Evolutionary conservation across 2,113 vertebrate species (phyloP), one percentile per base, ranked within the genome.

Genomic region (Nesogale talazaci): DNA sequence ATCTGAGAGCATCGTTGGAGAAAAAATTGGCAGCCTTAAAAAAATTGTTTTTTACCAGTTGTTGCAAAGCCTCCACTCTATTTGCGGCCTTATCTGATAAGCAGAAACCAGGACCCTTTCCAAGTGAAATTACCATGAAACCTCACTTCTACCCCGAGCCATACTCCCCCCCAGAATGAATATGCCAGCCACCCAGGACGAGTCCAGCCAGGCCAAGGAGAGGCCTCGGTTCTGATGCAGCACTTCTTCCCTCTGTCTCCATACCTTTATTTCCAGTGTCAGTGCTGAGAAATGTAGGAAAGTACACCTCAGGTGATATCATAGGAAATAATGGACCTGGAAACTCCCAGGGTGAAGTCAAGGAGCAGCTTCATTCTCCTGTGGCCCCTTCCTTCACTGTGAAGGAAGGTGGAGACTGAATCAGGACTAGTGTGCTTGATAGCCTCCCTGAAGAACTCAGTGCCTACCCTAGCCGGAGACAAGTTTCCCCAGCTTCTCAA

Each of bases 31-130:
- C 70, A 61, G 72, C 6, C 38, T 63, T 46, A 46, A 46, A 46
- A 46, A 46, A 11, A 52, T 52, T 52, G 10, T 52, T 52, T 52
- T 52, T 52, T 15, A 20, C 19, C 7, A 22, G 52, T 78, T 57
- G 46, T 77, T 86, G 46, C n/a, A 16, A 56, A 80, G 36, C 27
- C 29, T 61, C 36, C 16, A 0, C 29, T 0, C 0, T 59, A 31
- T 90, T 81, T 72, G 27, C 20, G 76, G 40, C 67, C 14, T 22
- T 87, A 6, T 59, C 20, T 88, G 80, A 56, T 20, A 70, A 87
- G 15, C 82, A 69, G 75, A 94, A 89, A 69, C 52, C 79, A 90
- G 83, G 19, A 31, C 27, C 7, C 25, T 40, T 88, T 94, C 61
- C 29, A 57, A 77, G 38, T 63, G 42, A 96, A 91, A 77, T 78